Evolutionary conservation across 1,140 invertebrate species (phyloP), one percentile per base, ranked within the genome.

Genomic region (Drosophila nannoptera): DNA sequence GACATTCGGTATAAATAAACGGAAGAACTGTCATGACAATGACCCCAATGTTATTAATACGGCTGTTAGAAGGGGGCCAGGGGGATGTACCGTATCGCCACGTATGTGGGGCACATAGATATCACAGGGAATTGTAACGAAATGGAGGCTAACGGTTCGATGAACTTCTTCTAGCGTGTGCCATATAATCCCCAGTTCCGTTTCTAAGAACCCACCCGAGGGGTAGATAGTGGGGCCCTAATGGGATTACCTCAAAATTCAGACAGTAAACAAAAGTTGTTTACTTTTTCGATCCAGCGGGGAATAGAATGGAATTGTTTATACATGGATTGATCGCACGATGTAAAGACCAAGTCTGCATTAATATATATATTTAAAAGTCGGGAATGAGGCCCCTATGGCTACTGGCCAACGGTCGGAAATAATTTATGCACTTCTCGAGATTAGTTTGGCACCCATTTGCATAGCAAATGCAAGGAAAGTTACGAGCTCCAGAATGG

Each of bases 31-130:
- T 48, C 77, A 42, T 84, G 81, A 86, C 81, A 84, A 84, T 84
- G 81, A 86, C 81, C 81, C 81, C 81, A 75, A 80, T 77, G 81
- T 77, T 86, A 84, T 84, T 84, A 84, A 84, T 86, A 86, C 50
- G 80, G 66, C 81, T 71, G 80, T 80, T 83, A 58, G 43, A 9
- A 22, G 29, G 35, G 32, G n/a, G 43, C 9, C 6, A 32, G 31
- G 33, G n/a, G 33, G 14, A 31, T n/a, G 29, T 22, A 43, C 69
- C 53, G 54, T 16, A 73, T 74, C 50, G 66, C 62, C 52, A 65
- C 69, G 59, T 76, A 83, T 83, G 63, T 83, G 81, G 80, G 55
- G 65, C 76, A 73, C 66, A 48, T 11, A 32, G 54, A 42, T 80
- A 72, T 67, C 71, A 82, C 50, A 53, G 12, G 32, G 4, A n/a